A percentile compares a stretch with the other conserved stretches of the same genome.
Conservation (phyloP, 2,888 invertebrate species). For the Rhimphoctona megacephalus region DNA sequence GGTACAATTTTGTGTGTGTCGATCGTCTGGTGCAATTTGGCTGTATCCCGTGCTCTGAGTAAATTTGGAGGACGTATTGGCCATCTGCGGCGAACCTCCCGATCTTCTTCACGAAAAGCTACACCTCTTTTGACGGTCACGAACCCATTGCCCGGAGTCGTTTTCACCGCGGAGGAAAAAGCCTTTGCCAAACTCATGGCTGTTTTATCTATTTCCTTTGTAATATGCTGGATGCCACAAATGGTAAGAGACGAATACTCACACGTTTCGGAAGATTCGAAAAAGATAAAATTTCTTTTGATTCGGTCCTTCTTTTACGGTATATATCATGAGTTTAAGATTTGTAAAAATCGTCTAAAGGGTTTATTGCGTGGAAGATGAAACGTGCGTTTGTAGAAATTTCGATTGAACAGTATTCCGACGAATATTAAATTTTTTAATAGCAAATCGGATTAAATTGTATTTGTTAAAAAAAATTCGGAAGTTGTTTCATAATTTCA, state of each 20-base stretch:
- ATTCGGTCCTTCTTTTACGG: background rate
- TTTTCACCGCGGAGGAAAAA: conserved; percentile 91
- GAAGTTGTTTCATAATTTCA: background rate
- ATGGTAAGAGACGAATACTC: conserved; percentile 88
- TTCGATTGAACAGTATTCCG: background rate
- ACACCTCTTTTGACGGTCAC: conserved; percentile 78
- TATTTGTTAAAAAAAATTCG: background rate
- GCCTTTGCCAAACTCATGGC: conserved; percentile 95
- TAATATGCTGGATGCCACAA: conserved; percentile 95
- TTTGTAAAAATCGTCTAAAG: background rate
- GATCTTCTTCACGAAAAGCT: conserved; percentile 79
- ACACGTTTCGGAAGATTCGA: background rate
- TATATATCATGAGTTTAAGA: background rate
- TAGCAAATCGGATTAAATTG: background rate
- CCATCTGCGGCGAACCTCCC: conserved; percentile 79
- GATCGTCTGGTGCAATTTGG: conserved; percentile 93
- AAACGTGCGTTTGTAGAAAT: background rate
- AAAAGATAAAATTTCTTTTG: background rate
- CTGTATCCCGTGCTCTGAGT: conserved; percentile 91
- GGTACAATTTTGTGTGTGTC: conserved; percentile 90
- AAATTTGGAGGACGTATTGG: conserved; percentile 85
- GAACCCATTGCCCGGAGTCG: conserved; percentile 78
- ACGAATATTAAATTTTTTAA: background rate
- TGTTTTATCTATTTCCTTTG: conserved; percentile 92
- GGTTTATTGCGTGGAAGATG: background rate